Base-by-base conservation (phyloP, 2,113 vertebrate species). In the Alethe castanea region DNA sequence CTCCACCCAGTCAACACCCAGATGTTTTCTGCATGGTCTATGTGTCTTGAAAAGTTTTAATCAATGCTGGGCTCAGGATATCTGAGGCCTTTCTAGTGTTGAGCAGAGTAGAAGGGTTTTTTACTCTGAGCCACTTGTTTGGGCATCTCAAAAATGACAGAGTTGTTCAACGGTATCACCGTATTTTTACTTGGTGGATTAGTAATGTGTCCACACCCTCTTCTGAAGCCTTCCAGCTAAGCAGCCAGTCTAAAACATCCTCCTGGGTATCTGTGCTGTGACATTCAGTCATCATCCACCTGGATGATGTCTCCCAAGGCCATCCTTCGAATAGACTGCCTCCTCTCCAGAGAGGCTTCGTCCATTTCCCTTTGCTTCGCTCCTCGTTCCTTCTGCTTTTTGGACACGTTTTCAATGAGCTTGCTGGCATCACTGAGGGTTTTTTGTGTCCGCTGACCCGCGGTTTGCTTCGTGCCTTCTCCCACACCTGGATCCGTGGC, bases 331-430 rank as follows among this genome's bases (percentile, higher is more conserved):
- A 84, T 66, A n/a, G 96, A 90, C 24, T 93, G 94, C n/a, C 78
- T 97, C 77, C 52, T 94, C 62, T 80, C 85, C 9, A 94, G 44
- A 42, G 80, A 88, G 9, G 92, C 86, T 48, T 96, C 94, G 31
- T 96, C 96, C 72, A 82, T 64, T 69, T 95, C 96, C 8, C 26
- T 72, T 42, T 91, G 88, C 59, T 91, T 96, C 44, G 59, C 84
- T 47, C 86, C 88, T 53, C 50, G 42, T 28, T 97, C 96, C 61
- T 90, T 83, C 78, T 97, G 94, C 82, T 95, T 97, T 92, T 97
- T 96, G 45, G 96, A 86, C 77, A 97, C 42, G 20, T 97, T 98
- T 92, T 96, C 97, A 90, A 98, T 97, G 61, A 95, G 93, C 65
- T 78, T 85, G 76, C 92, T 96, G 64, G 95, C 96, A 3, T 97